Conservation (phyloP, 2,113 vertebrate genomes). For the Smithornis capensis region DNA sequence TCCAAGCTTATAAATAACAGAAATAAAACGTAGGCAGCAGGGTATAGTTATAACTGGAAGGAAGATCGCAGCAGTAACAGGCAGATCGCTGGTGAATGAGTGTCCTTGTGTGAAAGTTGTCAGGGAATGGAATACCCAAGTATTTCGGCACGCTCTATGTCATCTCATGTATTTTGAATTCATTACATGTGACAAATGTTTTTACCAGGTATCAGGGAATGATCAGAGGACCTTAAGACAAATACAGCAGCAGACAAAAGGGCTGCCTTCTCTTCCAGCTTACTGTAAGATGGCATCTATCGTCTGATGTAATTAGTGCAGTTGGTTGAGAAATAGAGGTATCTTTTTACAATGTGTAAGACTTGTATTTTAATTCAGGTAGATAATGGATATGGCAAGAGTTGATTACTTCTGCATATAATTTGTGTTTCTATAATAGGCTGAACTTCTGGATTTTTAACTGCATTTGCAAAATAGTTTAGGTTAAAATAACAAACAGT, state of each 20-base stretch:
- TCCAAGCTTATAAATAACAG: background rate
- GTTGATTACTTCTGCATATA: background rate
- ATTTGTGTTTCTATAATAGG: background rate
- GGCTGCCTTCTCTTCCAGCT: background rate
- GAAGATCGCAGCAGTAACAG: background rate
- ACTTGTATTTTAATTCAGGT: background rate
- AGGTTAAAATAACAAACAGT: background rate
- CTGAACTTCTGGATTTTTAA: background rate
- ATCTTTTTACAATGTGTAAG: background rate
- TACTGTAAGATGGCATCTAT: background rate
- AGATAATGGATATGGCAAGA: background rate
- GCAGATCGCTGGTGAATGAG: background rate
- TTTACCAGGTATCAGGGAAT: background rate
- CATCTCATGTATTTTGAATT: background rate
- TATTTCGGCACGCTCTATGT: background rate
- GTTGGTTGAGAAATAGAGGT: background rate
- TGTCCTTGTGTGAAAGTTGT: background rate
- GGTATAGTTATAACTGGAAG: background rate
- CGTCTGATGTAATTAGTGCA: background rate
- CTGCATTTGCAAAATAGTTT: background rate
- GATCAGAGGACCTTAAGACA: background rate
- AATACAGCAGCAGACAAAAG: background rate
- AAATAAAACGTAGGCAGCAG: background rate
- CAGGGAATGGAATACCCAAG: background rate
- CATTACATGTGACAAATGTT: background rate